These are phyloP conservation scores for Apteryx mantelli DNA, from an alignment of 2,113 vertebrate species.

Conservation along the genomic window DNA sequence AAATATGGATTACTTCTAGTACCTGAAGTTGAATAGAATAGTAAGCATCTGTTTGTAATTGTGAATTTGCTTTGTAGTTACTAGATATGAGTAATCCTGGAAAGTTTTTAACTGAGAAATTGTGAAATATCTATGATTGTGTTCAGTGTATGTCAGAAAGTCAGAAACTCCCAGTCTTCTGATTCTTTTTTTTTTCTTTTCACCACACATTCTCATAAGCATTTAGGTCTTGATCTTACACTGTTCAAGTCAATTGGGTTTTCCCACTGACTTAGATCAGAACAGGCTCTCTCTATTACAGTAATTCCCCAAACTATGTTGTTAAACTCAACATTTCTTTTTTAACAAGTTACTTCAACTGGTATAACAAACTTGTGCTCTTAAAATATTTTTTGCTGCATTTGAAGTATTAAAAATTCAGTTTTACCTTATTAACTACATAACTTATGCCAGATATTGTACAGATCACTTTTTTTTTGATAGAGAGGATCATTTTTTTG, in stretches of 20 bases:
- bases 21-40: not conserved
- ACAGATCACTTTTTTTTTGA: not conserved
- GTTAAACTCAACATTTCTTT: not conserved
- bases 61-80: not conserved
- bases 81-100: constrained; percentile 34
- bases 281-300: not conserved
- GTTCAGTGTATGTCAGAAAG: not conserved
- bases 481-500: not conserved
- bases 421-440: not conserved
- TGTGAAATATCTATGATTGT: not conserved
- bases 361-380: not conserved
- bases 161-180: constrained; percentile 7
- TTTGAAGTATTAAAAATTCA: not conserved
- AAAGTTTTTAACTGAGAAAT: not conserved
- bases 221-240: not conserved
- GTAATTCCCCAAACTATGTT: constrained; percentile 30
- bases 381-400: not conserved
- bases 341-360: not conserved
- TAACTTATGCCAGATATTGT: not conserved
- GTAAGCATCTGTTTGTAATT: not conserved
- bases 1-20: not conserved
- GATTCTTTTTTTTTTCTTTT: not conserved
- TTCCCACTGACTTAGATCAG: not conserved
- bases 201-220: not conserved
- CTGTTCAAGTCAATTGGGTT: not conserved